Base-by-base conservation (phyloP, 1,140 invertebrate genomes). In the Drosophila leontia region DNA sequence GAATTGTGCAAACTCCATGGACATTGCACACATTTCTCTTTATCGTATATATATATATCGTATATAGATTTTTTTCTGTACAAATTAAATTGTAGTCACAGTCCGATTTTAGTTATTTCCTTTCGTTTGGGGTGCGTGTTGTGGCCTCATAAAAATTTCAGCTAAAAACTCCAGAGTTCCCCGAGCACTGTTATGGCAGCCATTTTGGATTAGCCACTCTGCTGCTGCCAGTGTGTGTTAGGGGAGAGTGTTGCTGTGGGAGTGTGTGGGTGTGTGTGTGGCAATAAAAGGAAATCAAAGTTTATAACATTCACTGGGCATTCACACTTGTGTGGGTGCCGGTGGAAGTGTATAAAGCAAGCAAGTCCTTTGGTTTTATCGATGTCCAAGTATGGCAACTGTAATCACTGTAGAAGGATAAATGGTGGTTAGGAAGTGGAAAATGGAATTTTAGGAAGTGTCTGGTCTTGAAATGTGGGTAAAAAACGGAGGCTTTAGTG, bases 41-140 rank as follows among this genome's bases (percentile, higher is more conserved):
- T 48, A 39, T 56, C 45, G 47, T 8, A 9, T 53, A 50, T 58
- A 48, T 26, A 17, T 51, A 17, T 57, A 26, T 45, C 23, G 23
- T 23, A 29, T 67, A 67, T 41, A 71, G 19, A 50, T 48, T 60
- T 72, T 86, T 87, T 87, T 37, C 51, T 39, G 35, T 88, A 80
- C 82, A 87, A 87, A 87, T 87, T 88, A 87, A 87, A 87, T 87
- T 74, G 71, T 80, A 88, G 80, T 80, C 76, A 50, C 71, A 74
- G 80, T 88, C 67, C 60, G 67, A 83, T 87, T 88, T 88, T 74
- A 78, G 53, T 74, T 51, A 23, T 35, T 71, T 59, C 41, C 29
- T 23, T 51, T 47, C 7, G 23, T 26, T 41, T 41, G 53, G 75
- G 72, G 67, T 84, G 83, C 83, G 84, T 87, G 83, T 80, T 87